Base-by-base conservation (phyloP, 2,888 invertebrate genomes). In the Eledona agricola region DNA sequence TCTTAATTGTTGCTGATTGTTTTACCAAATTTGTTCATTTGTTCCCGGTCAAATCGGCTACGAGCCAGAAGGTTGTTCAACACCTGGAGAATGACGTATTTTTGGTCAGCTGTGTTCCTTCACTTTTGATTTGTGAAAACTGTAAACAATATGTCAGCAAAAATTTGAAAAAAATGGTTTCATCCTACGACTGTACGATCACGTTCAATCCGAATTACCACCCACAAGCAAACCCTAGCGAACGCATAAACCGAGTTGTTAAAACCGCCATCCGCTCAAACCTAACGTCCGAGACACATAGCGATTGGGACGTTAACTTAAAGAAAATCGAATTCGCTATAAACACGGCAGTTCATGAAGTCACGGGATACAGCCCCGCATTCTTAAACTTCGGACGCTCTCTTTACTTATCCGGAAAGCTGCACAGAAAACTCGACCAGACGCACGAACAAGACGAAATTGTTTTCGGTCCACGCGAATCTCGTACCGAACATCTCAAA, bases 191-290 rank as follows among this genome's bases (percentile, higher is more conserved):
- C 4, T 26, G 45, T 16, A 55, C 58, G 31, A 54, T 61, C 1
- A 49, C 46, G 50, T 59, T 45, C 31, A 68, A 62, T 16, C 58
- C 65, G 0, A 15, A 49, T 1, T 71, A 73, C 45, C 62, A 66
- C 12, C 70, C 71, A 0, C 71, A 73, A 42, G 52, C 59, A 1
- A 72, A 72, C 38, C 66, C 69, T 0, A 65, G 67, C 0, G 72
- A 73, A 42, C 40, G 70, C 0, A 60, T 64, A 0, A 71, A 72
- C 51, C 51, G 63, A 26, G 66, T 67, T 0, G 54, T 72, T 1
- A 57, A 64, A 1, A 63, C 65, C 1, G 63, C 60, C 11, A 65
- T 71, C 10, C 31, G 66, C n/a, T 55, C 64, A 0, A 70, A 58
- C 31, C 45, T 65, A 4, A 29, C 16, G 4, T 34, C 54, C 4